Percentiles rank a stretch among this genome's conserved stretches.
Conservation (phyloP, 1,140 invertebrate genomes). For the Amphibalanus amphitrite region DNA sequence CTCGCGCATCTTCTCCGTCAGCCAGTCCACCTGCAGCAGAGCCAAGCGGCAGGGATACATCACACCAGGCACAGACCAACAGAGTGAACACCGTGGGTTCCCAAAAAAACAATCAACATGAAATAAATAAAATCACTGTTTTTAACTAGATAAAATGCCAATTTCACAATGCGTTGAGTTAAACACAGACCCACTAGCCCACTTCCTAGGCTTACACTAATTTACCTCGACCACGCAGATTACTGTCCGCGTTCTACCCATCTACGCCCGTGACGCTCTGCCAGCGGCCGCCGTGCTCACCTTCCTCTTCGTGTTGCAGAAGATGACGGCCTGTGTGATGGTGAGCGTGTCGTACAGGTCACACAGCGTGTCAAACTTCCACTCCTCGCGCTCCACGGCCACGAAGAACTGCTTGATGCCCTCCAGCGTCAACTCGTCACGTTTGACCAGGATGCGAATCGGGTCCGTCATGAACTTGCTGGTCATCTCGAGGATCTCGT, state of each 20-base stretch:
- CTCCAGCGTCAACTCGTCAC: constrained; percentile 98
- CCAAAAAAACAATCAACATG: no score
- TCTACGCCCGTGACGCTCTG: no score
- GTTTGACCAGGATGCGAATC: constrained; percentile 36
- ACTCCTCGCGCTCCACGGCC: constrained; percentile 96
- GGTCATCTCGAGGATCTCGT: constrained; percentile 99
- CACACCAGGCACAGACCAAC: no score
- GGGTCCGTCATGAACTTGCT: constrained; percentile 99
- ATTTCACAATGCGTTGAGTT: no score
- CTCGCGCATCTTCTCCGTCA: constrained; percentile 95
- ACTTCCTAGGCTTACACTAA: no score
- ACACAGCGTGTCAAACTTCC: constrained; percentile 99
- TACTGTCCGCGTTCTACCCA: no score
- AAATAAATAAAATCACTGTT: no score
- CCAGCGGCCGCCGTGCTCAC: constrained; percentile 28
- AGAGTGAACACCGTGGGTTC: no score
- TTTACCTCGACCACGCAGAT: no score
- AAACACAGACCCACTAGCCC: no score
- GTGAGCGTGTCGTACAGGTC: constrained; percentile 97
- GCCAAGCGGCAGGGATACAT: no score
- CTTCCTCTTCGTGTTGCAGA: constrained; percentile 99
- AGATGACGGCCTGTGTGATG: constrained; percentile 98
- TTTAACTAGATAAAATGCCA: no score
- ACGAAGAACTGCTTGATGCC: constrained; percentile 99
- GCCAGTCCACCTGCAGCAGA: constrained; percentile 59